Conservation (phyloP, 1,140 invertebrate genomes). For the Musca domestica region DNA sequence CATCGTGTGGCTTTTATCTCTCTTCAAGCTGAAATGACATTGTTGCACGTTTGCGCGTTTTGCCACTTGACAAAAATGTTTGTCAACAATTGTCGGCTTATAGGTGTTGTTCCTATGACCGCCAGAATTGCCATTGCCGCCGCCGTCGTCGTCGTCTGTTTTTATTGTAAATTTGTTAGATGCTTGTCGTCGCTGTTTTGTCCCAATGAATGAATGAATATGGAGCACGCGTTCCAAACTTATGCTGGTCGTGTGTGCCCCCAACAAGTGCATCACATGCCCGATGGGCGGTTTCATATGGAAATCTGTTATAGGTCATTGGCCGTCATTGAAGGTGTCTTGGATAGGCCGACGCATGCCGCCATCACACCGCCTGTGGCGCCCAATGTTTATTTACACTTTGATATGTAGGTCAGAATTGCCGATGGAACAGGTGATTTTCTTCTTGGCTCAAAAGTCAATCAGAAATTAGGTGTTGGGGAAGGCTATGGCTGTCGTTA, state of each 20-base stretch:
- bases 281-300: constrained; percentile 21
- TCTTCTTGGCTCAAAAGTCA: too few relatives aligned
- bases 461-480: too few relatives aligned
- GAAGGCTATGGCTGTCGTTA: too few relatives aligned
- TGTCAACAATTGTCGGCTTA: not conserved
- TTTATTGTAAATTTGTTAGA: constrained; percentile 27
- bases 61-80: constrained; percentile 22
- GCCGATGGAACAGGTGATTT: not conserved
- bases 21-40: not conserved
- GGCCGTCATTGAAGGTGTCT: constrained; percentile 8
- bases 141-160: constrained; percentile 25
- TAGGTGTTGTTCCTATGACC: constrained; percentile 8
- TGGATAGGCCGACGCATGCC: not conserved
- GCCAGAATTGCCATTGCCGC: constrained; percentile 3
- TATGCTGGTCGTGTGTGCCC: constrained; percentile 49
- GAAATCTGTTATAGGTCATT: constrained; percentile 20
- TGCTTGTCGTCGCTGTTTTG: constrained; percentile 3
- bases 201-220: constrained; percentile 14
- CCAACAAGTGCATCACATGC: constrained; percentile 46
- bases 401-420: constrained; percentile 8
- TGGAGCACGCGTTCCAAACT: constrained; percentile 39
- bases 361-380: not conserved
- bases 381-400: not conserved
- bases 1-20: too few relatives aligned
- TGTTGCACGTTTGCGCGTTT: not conserved